Percentiles rank a stretch among this genome's conserved stretches.
These are phyloP conservation scores for Cerastoderma edule DNA, from an alignment of 2,888 invertebrate species.

Conservation along the genomic window DNA sequence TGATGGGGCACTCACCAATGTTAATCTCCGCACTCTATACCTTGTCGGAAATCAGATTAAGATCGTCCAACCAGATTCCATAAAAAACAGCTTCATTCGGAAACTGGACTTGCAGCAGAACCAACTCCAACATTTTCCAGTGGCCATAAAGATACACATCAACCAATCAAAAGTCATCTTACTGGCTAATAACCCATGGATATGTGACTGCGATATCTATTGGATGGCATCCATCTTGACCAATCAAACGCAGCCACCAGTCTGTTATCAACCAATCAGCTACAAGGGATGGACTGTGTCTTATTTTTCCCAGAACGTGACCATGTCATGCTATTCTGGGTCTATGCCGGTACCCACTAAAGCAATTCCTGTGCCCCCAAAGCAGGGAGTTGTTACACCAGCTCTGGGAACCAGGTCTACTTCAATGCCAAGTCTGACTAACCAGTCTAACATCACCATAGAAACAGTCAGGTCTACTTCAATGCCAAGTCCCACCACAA, in stretches of 20 bases:
- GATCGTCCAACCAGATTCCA: conserved; percentile 57
- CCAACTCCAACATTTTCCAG: conserved; percentile 59
- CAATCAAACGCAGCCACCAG: conserved; percentile 44
- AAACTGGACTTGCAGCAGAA: conserved; percentile 60
- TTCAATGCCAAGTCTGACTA: neutral
- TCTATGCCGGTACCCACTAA: conserved; percentile 51
- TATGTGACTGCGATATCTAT: conserved; percentile 68
- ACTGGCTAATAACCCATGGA: conserved; percentile 63
- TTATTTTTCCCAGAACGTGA: conserved; percentile 42
- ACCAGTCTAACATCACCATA: neutral
- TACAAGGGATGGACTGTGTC: conserved; percentile 50
- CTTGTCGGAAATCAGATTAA: conserved; percentile 58
- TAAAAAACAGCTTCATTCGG: conserved; percentile 58
- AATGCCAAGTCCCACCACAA: neutral
- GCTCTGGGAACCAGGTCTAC: conserved; percentile 25
- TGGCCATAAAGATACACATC: conserved; percentile 50
- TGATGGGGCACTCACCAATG: conserved; percentile 38
- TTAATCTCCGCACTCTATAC: conserved; percentile 56
- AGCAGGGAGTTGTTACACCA: conserved; percentile 38
- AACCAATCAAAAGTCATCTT: conserved; percentile 46
- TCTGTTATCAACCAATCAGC: conserved; percentile 52
- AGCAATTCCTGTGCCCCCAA: conserved; percentile 40
- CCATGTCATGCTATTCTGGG: conserved; percentile 52
- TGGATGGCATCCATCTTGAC: conserved; percentile 64
- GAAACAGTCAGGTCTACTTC: conserved; percentile 22